These are phyloP conservation scores for Drosophila birchii DNA, from an alignment of 2,888 invertebrate genomes.

Conservation along the genomic window DNA sequence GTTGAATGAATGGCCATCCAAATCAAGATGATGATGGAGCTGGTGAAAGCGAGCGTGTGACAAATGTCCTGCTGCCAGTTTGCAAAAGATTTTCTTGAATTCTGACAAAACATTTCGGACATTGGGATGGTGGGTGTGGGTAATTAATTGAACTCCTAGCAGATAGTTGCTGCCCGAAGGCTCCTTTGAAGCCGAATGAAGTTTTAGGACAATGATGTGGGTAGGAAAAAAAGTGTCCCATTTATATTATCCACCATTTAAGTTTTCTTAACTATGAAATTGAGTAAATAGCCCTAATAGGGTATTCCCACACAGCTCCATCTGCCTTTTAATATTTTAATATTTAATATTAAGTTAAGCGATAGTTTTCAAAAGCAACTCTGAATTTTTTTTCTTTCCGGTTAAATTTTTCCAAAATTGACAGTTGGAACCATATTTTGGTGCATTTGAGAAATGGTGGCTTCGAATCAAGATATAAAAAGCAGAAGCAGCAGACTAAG, in stretches of 20 bases:
- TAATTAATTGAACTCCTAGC: conserved; percentile 68
- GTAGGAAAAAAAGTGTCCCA: background rate
- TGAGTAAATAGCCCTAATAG: too few species aligned
- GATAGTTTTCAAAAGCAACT: too few species aligned
- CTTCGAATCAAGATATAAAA: too few species aligned
- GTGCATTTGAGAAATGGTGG: too few species aligned
- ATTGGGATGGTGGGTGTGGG: conserved; percentile 14
- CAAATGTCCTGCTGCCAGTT: conserved; percentile 62
- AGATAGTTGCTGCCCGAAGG: conserved; percentile 16
- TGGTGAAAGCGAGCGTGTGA: conserved; percentile 77
- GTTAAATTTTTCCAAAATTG: too few species aligned
- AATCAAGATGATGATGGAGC: conserved; percentile 65
- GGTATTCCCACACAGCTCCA: too few species aligned
- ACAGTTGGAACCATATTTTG: too few species aligned
- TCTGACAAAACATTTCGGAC: conserved; percentile 39
- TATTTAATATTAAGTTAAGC: too few species aligned
- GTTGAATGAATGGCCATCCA: conserved; percentile 45
- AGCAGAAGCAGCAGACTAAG: too few species aligned
- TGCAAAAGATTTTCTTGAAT: conserved; percentile 66
- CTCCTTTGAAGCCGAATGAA: conserved; percentile 27
- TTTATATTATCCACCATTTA: background rate
- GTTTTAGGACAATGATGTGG: conserved; percentile 7
- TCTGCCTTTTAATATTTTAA: too few species aligned
- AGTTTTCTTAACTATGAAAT: background rate
- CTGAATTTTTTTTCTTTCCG: too few species aligned